These are phyloP conservation scores for Heliconius charithonia DNA, from an alignment of 2,888 invertebrate species.

Conservation along the genomic window DNA sequence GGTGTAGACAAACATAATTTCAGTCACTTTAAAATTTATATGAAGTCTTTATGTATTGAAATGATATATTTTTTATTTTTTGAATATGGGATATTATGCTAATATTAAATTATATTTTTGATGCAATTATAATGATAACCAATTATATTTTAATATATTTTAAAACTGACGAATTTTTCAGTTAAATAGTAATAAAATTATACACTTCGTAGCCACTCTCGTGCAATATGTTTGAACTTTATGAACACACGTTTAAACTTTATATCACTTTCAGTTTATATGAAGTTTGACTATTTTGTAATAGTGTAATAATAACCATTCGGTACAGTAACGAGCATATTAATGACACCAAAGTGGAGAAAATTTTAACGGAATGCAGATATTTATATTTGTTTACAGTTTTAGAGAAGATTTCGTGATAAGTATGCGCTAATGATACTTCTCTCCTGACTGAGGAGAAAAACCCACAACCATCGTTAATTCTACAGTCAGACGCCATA, in stretches of 20 bases:
- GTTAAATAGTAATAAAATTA: background rate
- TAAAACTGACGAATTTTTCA: background rate
- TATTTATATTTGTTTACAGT: background rate
- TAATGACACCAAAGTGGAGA: background rate
- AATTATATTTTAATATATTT: background rate
- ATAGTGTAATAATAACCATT: background rate
- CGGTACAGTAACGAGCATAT: background rate
- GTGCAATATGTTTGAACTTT: background rate
- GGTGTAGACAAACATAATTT: slow-evolving; percentile 26
- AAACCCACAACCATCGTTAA: too few species aligned
- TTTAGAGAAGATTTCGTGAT: background rate
- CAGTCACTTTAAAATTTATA: slow-evolving; percentile 15
- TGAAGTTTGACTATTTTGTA: slow-evolving; percentile 3
- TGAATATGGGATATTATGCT: background rate
- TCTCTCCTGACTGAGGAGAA: too few species aligned
- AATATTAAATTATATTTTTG: background rate
- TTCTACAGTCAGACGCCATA: too few species aligned
- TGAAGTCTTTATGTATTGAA: background rate
- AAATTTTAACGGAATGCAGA: background rate
- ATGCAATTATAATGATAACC: background rate
- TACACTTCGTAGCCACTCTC: background rate
- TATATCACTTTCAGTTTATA: slow-evolving; percentile 10
- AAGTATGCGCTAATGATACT: background rate
- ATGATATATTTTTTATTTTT: background rate
- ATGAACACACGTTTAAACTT: background rate